Evolutionary conservation across 2,888 invertebrate genomes (phyloP).

Genomic region (Orthosia cruda): DNA sequence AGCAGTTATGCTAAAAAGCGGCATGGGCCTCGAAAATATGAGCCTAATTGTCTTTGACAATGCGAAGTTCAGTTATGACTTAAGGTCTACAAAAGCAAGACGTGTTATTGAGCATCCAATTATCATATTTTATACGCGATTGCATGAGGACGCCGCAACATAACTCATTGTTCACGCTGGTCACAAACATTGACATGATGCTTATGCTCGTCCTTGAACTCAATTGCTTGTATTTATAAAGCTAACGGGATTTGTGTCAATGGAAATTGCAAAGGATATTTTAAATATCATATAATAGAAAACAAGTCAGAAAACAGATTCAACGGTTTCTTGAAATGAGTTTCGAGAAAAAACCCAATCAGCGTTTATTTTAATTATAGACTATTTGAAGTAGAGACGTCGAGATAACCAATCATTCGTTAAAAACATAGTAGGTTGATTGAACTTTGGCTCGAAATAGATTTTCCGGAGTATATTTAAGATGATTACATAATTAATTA

Average conservation of each 20-base stretch:
- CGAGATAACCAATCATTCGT: conserved; percentile 2
- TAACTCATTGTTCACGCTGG: conserved; percentile 91
- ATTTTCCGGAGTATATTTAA: conserved; percentile 77
- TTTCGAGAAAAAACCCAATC: conserved; percentile 30
- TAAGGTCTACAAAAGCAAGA: conserved; percentile 73
- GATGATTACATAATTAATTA: conserved; percentile 74
- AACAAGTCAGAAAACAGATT: not conserved
- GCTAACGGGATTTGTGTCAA: conserved; percentile 90
- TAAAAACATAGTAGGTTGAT: conserved; percentile 55
- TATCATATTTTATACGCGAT: conserved; percentile 90
- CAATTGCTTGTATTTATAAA: conserved; percentile 89
- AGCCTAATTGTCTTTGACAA: conserved; percentile 34
- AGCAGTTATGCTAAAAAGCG: conserved; percentile 50
- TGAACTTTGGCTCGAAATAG: conserved; percentile 70
- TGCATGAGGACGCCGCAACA: conserved; percentile 88
- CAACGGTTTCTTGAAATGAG: conserved; percentile 15
- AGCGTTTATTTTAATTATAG: conserved; percentile 36
- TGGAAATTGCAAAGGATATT: conserved; percentile 79
- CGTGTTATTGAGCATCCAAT: conserved; percentile 85
- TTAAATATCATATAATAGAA: conserved; percentile 27
- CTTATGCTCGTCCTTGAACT: conserved; percentile 90
- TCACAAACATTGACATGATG: conserved; percentile 88
- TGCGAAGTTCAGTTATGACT: conserved; percentile 54
- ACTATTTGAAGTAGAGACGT: conserved; percentile 15
- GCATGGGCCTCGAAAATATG: conserved; percentile 46